Evolutionary conservation across 1,140 invertebrate genomes (phyloP), one percentile per base, ranked within the genome.

Genomic region (Euwallacea similis): DNA sequence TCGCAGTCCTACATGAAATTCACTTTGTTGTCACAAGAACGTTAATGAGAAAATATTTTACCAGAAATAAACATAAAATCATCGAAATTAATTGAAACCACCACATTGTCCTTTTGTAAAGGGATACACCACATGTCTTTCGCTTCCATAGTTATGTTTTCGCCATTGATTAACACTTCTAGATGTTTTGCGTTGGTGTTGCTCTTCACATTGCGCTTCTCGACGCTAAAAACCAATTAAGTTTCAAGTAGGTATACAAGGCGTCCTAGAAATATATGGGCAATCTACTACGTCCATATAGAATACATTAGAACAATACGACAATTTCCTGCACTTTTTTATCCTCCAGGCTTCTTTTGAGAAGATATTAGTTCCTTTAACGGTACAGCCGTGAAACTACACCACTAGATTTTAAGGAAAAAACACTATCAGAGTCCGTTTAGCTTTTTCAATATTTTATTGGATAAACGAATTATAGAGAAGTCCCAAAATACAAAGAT

Each of bases 61-160:
- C 86, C 83, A 54, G 84, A 87, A 50, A 87, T 79, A 74, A 84
- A 84, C 43, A 81, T 80, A 41, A 82, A 81, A 21, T 83, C 79
- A 50, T 82, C 80, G 72, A 90, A 87, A 47, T 83, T 82, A 65
- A 87, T 78, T 3, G 84, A 83, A 56, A 88, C 81, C 69, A 83
- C 80, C 42, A 81, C 79, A 78, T 77, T 76, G 79, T 76, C 75
- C 0, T 82, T 83, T 3, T 79, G 71, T 73, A 85, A 85, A 56
- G 82, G 80, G 3, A 80, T 78, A 68, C 83, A 83, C 88, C 88
- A 90, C 88, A 90, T 90, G 60, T 88, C 80, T 41, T 82, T 80
- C n/a, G 79, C 75, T 62, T 88, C 83, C 0, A 82, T 86, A 4
- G 88, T 86, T 46, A 89, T 81, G 76, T 89, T 88, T 3, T 82